Evolutionary conservation across 2,888 invertebrate genomes (phyloP).

Genomic region (Sepiola atlantica): DNA sequence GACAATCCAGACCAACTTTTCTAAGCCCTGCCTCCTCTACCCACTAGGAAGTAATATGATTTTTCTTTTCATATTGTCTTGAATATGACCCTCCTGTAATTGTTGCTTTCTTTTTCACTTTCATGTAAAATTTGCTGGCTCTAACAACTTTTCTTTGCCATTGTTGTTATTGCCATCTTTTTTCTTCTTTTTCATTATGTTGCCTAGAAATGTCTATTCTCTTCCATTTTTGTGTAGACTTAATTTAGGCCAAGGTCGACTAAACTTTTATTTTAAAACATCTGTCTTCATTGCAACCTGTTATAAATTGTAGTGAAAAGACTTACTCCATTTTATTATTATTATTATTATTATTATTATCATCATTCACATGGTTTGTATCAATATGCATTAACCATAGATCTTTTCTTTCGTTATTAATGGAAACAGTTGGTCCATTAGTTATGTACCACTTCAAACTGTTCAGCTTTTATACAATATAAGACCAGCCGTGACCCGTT

Average conservation of each 20-base stretch:
- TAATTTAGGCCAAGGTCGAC: constrained; percentile 10
- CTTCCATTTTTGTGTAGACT: background rate
- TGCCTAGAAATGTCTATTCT: background rate
- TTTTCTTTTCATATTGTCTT: constrained; percentile 23
- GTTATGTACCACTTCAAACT: background rate
- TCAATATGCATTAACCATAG: background rate
- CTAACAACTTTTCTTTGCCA: background rate
- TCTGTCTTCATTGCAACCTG: background rate
- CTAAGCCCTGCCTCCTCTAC: background rate
- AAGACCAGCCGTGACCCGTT: too few relatives aligned
- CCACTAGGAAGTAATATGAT: background rate
- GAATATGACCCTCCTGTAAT: background rate
- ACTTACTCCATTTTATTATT: background rate
- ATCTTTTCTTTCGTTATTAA: background rate
- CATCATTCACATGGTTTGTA: background rate
- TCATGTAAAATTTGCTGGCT: background rate
- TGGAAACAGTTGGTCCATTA: background rate
- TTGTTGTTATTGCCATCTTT: background rate
- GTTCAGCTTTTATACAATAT: background rate
- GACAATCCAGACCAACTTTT: background rate
- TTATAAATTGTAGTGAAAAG: background rate
- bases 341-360: too few relatives aligned
- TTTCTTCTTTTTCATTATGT: background rate
- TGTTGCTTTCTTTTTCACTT: constrained; percentile 15
- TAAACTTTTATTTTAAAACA: background rate